Conservation (phyloP, 2,888 invertebrate species). For the Archaeoteleia sp. region DNA sequence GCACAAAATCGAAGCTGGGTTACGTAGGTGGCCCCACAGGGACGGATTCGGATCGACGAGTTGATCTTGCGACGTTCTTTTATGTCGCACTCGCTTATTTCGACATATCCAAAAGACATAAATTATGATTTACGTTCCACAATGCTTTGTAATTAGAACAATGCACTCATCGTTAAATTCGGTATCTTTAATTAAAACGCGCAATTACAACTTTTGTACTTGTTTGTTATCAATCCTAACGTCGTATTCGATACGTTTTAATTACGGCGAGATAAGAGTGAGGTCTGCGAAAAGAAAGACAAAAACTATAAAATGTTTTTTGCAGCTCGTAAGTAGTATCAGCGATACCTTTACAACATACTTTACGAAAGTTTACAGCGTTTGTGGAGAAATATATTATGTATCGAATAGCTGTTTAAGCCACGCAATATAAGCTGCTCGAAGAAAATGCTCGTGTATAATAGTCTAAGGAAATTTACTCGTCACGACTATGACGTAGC, state of each 20-base stretch:
- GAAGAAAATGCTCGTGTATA: conserved; percentile 37
- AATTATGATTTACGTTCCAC: no score
- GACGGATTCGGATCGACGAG: conserved; percentile 23
- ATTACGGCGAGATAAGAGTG: not conserved
- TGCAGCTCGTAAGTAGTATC: conserved; percentile 13
- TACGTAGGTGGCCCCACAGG: conserved; percentile 37
- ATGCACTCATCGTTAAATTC: no score
- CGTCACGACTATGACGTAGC: conserved; percentile 46
- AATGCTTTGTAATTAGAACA: no score
- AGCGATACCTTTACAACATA: conserved; percentile 15
- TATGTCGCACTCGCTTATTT: no score
- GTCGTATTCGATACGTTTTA: not conserved
- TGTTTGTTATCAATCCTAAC: not conserved
- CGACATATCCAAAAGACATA: no score
- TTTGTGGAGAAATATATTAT: conserved; percentile 31
- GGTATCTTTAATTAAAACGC: not conserved
- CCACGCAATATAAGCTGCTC: conserved; percentile 35
- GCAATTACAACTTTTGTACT: not conserved
- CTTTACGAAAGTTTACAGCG: conserved; percentile 28
- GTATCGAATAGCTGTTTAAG: conserved; percentile 41
- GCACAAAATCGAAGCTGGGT: conserved; percentile 32
- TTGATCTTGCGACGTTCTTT: conserved; percentile 13
- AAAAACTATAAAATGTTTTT: conserved; percentile 10
- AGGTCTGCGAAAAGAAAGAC: not conserved
- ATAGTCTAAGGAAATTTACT: conserved; percentile 43